Base-by-base conservation (phyloP, 2,797 vertebrate genomes). In the Sebastes flavidus region DNA sequence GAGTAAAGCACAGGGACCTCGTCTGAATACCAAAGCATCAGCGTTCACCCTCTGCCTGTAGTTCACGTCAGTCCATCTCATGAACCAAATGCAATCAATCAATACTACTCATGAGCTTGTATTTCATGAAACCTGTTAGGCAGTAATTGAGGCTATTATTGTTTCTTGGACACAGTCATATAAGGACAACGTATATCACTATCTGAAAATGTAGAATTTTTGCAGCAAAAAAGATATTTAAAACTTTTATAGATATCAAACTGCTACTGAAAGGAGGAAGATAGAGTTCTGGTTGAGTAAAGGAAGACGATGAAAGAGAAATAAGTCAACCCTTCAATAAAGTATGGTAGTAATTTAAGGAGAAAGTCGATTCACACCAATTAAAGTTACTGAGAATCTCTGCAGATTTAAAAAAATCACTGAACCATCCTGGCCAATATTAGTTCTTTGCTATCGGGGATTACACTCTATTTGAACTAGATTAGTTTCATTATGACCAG, bases 1-100 rank as follows among this genome's bases (percentile, higher is more conserved):
- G 92, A 92, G 89, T 88, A 92, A 91, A 94, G 83, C 85, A 70
- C 60, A 74, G 76, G 65, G 78, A 72, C 73, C 16, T 11, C 2
- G 22, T 66, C 75, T 88, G 91, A 94, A 94, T 91, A 80, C 87
- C 80, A 88, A 93, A 72, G 70, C 52, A 62, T 75, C 88, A 72
- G 71, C 2, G 20, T 65, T 68, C 20, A 27, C 30, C 59, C 12
- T 66, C 5, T 12, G 10, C 70, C 27, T 70, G 16, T 36, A 72
- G 81, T 78, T 77, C 36, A 72, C n/a, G 25, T 55, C 66, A 52
- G 42, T 83, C 10, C 52, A 65, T 82, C 46, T 49, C 46, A 49
- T 66, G 29, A 62, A 6, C 24, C 20, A 66, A 55, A 67, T 49
- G 1, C 16, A 75, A n/a, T 16, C 13, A 34, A 4, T 22, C 14